Base-by-base conservation (phyloP, 2,888 invertebrate genomes). In the Gortyna flavago region DNA sequence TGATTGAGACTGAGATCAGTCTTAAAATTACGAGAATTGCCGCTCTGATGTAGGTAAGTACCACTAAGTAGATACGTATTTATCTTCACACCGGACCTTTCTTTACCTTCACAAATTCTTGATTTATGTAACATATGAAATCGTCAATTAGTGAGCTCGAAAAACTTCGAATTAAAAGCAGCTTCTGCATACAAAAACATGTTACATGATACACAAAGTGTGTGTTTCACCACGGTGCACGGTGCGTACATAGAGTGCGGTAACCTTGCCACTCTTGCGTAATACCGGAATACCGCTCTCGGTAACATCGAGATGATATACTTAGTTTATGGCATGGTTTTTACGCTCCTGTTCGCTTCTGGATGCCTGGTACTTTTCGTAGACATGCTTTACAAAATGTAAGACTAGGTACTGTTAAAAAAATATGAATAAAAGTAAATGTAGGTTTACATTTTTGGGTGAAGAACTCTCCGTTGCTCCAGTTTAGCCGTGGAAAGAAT, bases 151-250 rank as follows among this genome's bases (percentile, higher is more conserved):
- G 57, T 35, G 44, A 51, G 29, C 44, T 73, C 54, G 48, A 67
- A 81, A 79, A 85, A 81, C 38, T 1, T 73, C 66, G 41, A 21
- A 85, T 85, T 62, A 67, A 81, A 81, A 80, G 16, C 85, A 67
- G 32, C 85, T 72, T 73, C 66, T 81, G 85, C 51, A 35, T 81
- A 81, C 59, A 68, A 81, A 84, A 68, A 81, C 75, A 54, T 59
- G 51, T 81, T 85, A 85, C 81, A 61, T 64, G 51, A 85, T 85
- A 81, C 80, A 79, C 77, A 83, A 83, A 79, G n/a, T 64, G 9
- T 51, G 29, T 35, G 11, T 80, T 84, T 69, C 81, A 69, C 54
- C 73, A 78, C 62, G 6, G 41, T 13, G 41, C 32, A 25, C 32
- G 35, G 35, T 66, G 69, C 77, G 86, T 70, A 70, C 86, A 44